Evolutionary conservation across 2,113 vertebrate genomes (phyloP), one percentile per base, ranked within the genome.

Genomic region (Ammodramus savannarum): DNA sequence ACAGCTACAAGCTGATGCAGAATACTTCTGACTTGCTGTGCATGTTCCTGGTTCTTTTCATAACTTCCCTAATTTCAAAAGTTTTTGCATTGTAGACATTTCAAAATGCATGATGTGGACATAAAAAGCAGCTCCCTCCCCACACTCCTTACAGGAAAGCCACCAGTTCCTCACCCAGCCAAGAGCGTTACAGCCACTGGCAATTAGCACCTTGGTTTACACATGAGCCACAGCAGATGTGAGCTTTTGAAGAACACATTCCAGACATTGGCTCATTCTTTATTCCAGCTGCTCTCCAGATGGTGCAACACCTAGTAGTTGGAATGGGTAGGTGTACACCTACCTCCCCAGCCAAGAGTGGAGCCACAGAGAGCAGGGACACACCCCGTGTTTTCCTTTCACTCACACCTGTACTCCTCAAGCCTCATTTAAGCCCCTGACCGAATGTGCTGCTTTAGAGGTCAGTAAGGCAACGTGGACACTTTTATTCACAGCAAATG

Each of bases 321-420:
- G 21, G 68, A 87, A 87, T 3, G 17, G 26, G 43, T 3, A 32
- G 26, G 46, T 38, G 54, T 16, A 55, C 46, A 31, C 11, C 13
- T 51, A 18, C 32, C 51, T 29, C 27, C 18, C 58, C 73, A 43
- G 59, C n/a, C 55, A 34, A 32, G 65, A 79, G 43, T 11, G 7
- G 21, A 84, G 31, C 48, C 15, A n/a, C n/a, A 39, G 5, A 54
- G 14, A 54, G 75, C 0, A 55, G 71, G 39, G 39, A 44, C 21
- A 61, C 1, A 11, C 1, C 8, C 4, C 2, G 1, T 31, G 38
- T 36, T 16, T 51, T 59, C 15, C 22, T 34, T 29, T 25, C 65
- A 65, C 43, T 85, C 67, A 44, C 5, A 54, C 15, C 27, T 17
- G 27, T 15, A 48, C 44, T 63, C 43, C 61, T 72, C 43, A 65